Conservation (phyloP, 2,113 vertebrate species). For the Laticauda colubrina region DNA sequence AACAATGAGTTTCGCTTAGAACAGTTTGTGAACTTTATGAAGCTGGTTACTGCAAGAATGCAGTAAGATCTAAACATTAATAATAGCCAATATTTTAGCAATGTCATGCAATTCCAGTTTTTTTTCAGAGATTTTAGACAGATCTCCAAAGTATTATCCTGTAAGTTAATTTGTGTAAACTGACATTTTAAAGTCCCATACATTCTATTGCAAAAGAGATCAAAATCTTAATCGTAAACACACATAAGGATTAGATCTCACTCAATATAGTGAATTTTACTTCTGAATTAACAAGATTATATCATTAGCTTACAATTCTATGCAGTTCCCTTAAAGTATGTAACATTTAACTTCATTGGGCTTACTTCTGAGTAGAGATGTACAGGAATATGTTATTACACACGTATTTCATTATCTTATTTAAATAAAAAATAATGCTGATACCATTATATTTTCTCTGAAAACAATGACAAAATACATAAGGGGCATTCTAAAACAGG, state of each 20-base stretch:
- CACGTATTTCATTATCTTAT: neutral
- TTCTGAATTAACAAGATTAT: neutral
- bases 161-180: neutral
- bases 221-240: neutral
- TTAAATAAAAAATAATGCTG: neutral
- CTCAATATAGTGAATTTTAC: neutral
- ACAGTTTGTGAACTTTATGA: slow-evolving; percentile 44
- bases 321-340: neutral
- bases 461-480: neutral
- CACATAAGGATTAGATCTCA: neutral
- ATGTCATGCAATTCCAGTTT: slow-evolving; percentile 8
- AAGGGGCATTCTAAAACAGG: neutral
- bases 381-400: neutral
- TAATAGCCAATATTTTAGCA: slow-evolving; percentile 38
- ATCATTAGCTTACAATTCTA: neutral
- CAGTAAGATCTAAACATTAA: slow-evolving; percentile 3
- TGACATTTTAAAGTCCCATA: neutral
- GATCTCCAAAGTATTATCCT: slow-evolving; percentile 7
- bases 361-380: neutral
- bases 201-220: neutral
- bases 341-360: neutral
- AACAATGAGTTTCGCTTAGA: slow-evolving; percentile 31
- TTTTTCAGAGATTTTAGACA: slow-evolving; percentile 33
- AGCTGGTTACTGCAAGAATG: slow-evolving; percentile 28
- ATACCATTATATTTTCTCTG: slow-evolving; percentile 1